A percentile compares a stretch with the other conserved stretches of the same genome.
Conservation (phyloP, 2,797 vertebrate species). For the Platyrinchus mystaceus region DNA sequence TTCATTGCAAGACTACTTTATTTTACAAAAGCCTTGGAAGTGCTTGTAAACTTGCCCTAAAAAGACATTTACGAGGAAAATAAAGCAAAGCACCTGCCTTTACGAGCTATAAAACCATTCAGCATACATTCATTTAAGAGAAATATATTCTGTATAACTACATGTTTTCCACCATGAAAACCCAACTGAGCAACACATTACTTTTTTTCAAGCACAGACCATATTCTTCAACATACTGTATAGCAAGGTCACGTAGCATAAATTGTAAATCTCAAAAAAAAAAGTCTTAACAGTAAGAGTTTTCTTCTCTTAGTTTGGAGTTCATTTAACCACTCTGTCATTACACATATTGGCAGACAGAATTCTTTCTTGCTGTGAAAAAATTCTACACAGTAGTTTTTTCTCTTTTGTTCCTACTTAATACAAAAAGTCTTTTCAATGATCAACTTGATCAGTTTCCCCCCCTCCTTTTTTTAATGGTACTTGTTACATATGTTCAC, state of each 20-base stretch:
- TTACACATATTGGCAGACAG: not conserved
- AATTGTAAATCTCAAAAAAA: not conserved
- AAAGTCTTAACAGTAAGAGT: not conserved
- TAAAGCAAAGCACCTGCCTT: not conserved
- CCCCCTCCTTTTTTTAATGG: not conserved
- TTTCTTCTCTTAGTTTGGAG: not conserved
- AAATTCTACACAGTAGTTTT: not conserved
- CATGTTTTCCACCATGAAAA: not conserved
- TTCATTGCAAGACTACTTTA: not conserved
- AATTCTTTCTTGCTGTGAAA: not conserved
- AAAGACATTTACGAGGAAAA: not conserved
- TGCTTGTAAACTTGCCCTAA: not conserved
- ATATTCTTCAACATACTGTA: not conserved
- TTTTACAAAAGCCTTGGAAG: not conserved
- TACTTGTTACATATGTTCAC: conserved; percentile 32
- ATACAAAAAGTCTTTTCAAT: conserved; percentile 14
- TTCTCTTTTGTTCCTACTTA: not conserved
- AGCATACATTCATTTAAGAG: not conserved
- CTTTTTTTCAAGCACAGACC: not conserved
- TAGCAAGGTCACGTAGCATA: not conserved
- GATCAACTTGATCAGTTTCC: fast-evolving
- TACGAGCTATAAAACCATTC: conserved; percentile 7
- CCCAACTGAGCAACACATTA: not conserved
- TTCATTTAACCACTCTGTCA: not conserved
- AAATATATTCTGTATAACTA: not conserved